Percentiles rank a stretch among this genome's conserved stretches.
Conservation (phyloP, 2,113 vertebrate genomes). For the Chloropsis cyanopogon region DNA sequence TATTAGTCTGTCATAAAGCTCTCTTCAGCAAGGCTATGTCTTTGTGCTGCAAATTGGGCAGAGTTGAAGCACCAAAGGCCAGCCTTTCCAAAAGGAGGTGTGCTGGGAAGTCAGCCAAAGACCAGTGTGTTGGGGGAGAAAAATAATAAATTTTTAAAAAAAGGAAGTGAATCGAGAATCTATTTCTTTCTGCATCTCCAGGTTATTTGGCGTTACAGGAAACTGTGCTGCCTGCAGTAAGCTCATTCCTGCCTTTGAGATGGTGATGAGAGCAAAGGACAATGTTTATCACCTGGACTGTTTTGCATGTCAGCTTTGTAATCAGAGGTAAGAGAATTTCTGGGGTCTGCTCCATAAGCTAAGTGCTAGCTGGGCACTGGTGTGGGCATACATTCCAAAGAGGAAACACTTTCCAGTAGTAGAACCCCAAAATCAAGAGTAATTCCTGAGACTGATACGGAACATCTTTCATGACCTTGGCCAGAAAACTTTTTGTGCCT, state of each 20-base stretch:
- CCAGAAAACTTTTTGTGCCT: slow-evolving; percentile 24
- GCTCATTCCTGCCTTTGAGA: slow-evolving; percentile 98
- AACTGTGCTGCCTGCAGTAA: slow-evolving; percentile 98
- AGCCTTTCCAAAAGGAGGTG: neutral
- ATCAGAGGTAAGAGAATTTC: slow-evolving; percentile 87
- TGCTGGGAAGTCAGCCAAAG: neutral
- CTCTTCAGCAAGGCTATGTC: neutral
- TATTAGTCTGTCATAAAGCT: neutral
- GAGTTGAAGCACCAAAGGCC: neutral
- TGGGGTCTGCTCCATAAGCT: neutral
- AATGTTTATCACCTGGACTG: slow-evolving; percentile 99
- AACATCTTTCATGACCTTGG: slow-evolving; percentile 21
- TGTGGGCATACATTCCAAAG: neutral
- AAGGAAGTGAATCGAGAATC: neutral
- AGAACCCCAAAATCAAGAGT: neutral
- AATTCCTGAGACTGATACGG: neutral
- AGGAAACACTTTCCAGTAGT: neutral
- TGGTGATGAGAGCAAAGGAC: slow-evolving; percentile 99
- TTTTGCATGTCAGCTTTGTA: slow-evolving; percentile 98
- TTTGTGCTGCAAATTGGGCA: neutral
- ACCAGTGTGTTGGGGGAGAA: no score
- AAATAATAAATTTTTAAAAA: no score
- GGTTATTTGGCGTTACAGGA: slow-evolving; percentile 96
- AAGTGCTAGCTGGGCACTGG: neutral
- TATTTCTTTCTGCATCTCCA: slow-evolving; percentile 58